Percentiles rank a stretch among this genome's conserved stretches.
Conservation (phyloP, 2,888 invertebrate species). For the Zhuqinia jingwanae region DNA sequence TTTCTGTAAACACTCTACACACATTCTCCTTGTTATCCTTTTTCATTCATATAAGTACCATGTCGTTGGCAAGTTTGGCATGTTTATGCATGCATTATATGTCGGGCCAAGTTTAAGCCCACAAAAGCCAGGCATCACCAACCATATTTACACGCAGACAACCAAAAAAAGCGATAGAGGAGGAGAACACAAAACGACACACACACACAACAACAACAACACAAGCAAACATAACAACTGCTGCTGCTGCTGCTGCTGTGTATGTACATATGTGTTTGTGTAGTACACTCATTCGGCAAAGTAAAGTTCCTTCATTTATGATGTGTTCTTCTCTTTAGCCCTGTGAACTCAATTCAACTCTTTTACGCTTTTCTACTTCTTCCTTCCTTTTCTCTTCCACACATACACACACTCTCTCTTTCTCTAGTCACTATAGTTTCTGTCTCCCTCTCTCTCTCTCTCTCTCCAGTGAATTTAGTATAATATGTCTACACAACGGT, state of each 20-base stretch:
- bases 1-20: constrained; percentile 34
- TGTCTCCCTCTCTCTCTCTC: background rate
- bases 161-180: constrained; percentile 23
- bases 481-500: constrained; percentile 24
- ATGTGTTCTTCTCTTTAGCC: constrained; percentile 54
- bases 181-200: constrained; percentile 18
- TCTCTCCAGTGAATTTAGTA: constrained; percentile 31
- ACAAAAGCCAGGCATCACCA: constrained; percentile 60
- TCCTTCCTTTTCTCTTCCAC: constrained; percentile 58
- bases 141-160: constrained; percentile 42
- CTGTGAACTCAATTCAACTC: constrained; percentile 61
- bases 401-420: background rate
- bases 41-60: constrained; percentile 60
- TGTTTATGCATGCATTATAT: constrained; percentile 67
- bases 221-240: constrained; percentile 19
- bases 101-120: constrained; percentile 61
- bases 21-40: constrained; percentile 58
- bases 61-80: constrained; percentile 68
- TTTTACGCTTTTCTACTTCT: constrained; percentile 66
- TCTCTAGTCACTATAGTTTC: constrained; percentile 37
- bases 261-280: constrained; percentile 24
- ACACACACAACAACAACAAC: background rate
- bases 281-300: constrained; percentile 19
- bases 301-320: constrained; percentile 52
- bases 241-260: background rate